These are phyloP conservation scores for Mesaphorura yosii DNA, from an alignment of 1,140 invertebrate genomes.

Conservation along the genomic window DNA sequence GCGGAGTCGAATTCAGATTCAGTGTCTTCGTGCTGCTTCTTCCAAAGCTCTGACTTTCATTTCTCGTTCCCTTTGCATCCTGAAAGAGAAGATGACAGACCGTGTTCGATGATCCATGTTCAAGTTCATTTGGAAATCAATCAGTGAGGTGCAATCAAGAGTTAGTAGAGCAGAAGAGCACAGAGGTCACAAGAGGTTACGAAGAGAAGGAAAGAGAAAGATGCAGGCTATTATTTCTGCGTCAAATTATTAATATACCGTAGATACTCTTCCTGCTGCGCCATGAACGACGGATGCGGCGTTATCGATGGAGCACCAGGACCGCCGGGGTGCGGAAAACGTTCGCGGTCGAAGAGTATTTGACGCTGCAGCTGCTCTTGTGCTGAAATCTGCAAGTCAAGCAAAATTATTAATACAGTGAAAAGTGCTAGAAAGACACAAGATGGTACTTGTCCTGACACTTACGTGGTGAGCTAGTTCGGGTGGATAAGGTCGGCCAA, in stretches of 20 bases:
- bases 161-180: background rate
- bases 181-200: background rate
- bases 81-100: conserved; percentile 36
- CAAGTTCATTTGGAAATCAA: no score
- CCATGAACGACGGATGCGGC: conserved; percentile 42
- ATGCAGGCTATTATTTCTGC: conserved; percentile 1
- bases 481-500: conserved; percentile 63
- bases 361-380: conserved; percentile 77
- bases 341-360: conserved; percentile 61
- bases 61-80: conserved; percentile 59
- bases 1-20: background rate
- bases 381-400: conserved; percentile 38
- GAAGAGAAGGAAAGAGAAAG: background rate
- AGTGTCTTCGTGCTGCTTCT: conserved; percentile 60
- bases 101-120: no score
- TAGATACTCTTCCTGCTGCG: conserved; percentile 66
- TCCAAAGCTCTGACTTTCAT: conserved; percentile 70
- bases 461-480: conserved; percentile 64
- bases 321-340: conserved; percentile 47
- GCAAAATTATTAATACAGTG: background rate
- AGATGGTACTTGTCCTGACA: background rate
- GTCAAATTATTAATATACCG: conserved; percentile 42
- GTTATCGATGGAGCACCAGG: conserved; percentile 34
- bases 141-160: background rate
- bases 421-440: background rate